Evolutionary conservation across 2,113 vertebrate species (phyloP).

Genomic region (Lethenteron camtschaticum): DNA sequence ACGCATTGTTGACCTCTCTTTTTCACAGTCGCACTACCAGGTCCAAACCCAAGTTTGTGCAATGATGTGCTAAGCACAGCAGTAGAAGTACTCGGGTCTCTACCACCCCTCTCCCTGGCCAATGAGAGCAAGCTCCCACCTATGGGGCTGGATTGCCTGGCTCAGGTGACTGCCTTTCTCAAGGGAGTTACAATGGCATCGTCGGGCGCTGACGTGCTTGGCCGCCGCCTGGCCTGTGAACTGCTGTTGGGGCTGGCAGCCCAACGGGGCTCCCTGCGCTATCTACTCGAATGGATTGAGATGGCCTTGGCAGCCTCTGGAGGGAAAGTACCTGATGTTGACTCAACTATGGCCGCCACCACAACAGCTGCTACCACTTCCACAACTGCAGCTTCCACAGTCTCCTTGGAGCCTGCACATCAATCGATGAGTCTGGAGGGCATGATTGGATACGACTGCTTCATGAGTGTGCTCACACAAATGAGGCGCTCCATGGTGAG

Average conservation of each 20-base stretch:
- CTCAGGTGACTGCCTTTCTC: slow-evolving; percentile 76
- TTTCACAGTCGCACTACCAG: slow-evolving; percentile 10
- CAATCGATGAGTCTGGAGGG: slow-evolving; percentile 43
- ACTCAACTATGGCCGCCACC: background rate
- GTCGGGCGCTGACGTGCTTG: slow-evolving; percentile 71
- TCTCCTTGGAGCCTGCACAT: slow-evolving; percentile 44
- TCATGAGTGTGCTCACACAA: slow-evolving; percentile 82
- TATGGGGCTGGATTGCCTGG: slow-evolving; percentile 88
- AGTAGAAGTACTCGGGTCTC: slow-evolving; percentile 70
- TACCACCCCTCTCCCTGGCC: slow-evolving; percentile 65
- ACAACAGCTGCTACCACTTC: too few species aligned
- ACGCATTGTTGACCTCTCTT: too few species aligned
- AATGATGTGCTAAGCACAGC: slow-evolving; percentile 80
- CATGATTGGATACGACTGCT: slow-evolving; percentile 80
- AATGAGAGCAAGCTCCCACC: slow-evolving; percentile 91
- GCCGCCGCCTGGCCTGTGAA: slow-evolving; percentile 67
- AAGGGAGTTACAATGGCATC: slow-evolving; percentile 89
- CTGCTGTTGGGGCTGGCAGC: slow-evolving; percentile 72
- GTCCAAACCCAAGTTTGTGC: slow-evolving; percentile 49
- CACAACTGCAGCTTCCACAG: too few species aligned
- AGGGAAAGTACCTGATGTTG: slow-evolving; percentile 14
- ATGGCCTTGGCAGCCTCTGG: slow-evolving; percentile 77
- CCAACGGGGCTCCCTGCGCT: slow-evolving; percentile 65
- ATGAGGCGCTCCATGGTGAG: slow-evolving; percentile 89
- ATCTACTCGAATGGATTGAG: slow-evolving; percentile 71